Evolutionary conservation across 2,888 invertebrate species (phyloP).

Genomic region (Plemyria rubiginata): DNA sequence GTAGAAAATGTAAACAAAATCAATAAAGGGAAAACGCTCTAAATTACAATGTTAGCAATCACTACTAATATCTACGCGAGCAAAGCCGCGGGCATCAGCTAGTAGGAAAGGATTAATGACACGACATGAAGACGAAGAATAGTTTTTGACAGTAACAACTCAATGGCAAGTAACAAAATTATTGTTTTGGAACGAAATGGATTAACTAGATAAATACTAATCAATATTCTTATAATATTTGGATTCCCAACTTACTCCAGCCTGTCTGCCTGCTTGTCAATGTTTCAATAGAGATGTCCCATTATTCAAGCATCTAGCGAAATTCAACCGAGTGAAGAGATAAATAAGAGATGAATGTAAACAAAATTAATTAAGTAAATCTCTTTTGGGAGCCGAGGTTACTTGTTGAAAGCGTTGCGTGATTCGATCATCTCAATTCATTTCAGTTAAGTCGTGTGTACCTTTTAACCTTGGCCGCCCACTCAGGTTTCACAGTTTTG

Average conservation of each 20-base stretch:
- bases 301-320: slow-evolving; percentile 8
- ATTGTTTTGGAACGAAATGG: too few relatives aligned
- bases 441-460: slow-evolving; percentile 11
- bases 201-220: too few relatives aligned
- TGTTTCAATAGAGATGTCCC: slow-evolving; percentile 8
- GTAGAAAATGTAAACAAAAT: too few relatives aligned
- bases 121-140: too few relatives aligned
- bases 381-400: background rate
- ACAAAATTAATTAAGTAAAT: slow-evolving; percentile 15
- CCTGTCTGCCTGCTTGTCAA: background rate
- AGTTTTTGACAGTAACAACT: too few relatives aligned
- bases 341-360: slow-evolving; percentile 11
- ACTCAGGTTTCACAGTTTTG: background rate
- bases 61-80: too few relatives aligned
- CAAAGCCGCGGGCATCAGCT: too few relatives aligned
- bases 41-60: too few relatives aligned
- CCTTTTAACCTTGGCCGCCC: background rate
- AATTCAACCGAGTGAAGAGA: slow-evolving; percentile 11
- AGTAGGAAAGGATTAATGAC: too few relatives aligned
- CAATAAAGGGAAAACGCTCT: too few relatives aligned
- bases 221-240: background rate
- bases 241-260: background rate
- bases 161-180: too few relatives aligned
- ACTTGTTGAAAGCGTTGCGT: slow-evolving; percentile 14
- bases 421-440: slow-evolving; percentile 11